Evolutionary conservation across 1,140 invertebrate genomes (phyloP), one percentile per base, ranked within the genome.

Genomic region (Antheraea mylitta): DNA sequence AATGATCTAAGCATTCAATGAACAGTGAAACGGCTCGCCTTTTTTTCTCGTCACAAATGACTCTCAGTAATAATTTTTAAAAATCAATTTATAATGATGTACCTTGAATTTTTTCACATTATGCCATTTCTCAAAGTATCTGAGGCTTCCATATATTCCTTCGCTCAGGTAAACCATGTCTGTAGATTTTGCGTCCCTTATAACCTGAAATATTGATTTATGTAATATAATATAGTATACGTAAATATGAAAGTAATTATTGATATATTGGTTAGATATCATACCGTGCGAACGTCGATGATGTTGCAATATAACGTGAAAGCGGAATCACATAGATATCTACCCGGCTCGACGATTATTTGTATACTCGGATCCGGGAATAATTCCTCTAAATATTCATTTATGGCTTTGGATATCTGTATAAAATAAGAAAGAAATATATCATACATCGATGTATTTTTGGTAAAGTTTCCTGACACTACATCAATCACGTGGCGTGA

Each of bases 91-190:
- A n/a, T n/a, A n/a, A n/a, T n/a, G n/a, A n/a, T n/a, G 16, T 65
- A 65, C 64, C 38, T 48, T 11, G 13, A 65, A 53, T n/a, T 65
- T 65, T 22, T 65, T 8, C 8, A 48, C 37, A 65, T 6, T 19
- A 53, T 80, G 77, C 83, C 83, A 86, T n/a, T 74, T 5, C 63
- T 82, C 83, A 53, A 65, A 64, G 67, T 72, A 78, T 66, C 78
- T 72, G 37, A 86, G 62, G 16, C 75, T 76, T 3, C 83, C 83
- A 64, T 76, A 81, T 22, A 81, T 61, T 42, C 83, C 83, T 61
- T 86, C 83, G 60, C 78, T 81, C 38, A 86, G 19, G 60, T 83
- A 86, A 42, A 80, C 58, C 80, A 81, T 83, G 64, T 78, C 81
- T 8, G 80, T 66, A 36, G 58, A 53, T 66, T 80, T 77, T 11